phyloP scores from a whole-genome alignment of 2,113 vertebrate species.

The Aramus guarauna region DNA sequence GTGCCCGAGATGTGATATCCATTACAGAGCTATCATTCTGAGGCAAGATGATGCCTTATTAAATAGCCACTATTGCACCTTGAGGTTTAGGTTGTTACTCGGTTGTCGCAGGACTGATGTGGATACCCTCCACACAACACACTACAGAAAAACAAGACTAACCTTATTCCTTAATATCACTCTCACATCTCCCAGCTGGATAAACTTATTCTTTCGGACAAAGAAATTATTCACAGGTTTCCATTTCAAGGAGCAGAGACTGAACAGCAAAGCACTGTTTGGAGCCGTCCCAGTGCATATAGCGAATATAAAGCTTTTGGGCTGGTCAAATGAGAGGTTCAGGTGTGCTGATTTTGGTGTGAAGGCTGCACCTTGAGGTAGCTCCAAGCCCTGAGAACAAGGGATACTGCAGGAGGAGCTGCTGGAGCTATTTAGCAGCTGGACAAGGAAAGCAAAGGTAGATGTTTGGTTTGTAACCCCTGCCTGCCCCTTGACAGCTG shows the following conservation, averaged over 20 bases:
- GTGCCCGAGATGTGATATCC: neutral
- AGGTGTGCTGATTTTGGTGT: too few species aligned
- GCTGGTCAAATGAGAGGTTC: neutral
- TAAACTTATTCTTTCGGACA: neutral
- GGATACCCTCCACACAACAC: neutral
- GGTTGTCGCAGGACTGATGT: neutral
- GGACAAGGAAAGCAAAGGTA: neutral
- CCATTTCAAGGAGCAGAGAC: neutral
- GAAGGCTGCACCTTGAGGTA: neutral
- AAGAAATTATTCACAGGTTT: neutral
- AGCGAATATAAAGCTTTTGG: neutral
- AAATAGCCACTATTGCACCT: neutral
- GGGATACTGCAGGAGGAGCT: neutral
- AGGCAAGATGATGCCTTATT: neutral
- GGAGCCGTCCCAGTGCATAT: rapidly evolving
- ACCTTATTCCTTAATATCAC: neutral
- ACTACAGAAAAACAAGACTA: neutral
- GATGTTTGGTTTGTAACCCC: neutral
- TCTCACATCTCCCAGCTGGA: neutral
- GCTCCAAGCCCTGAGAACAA: neutral
- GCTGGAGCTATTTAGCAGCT: neutral
- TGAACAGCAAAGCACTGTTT: neutral
- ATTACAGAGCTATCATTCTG: neutral
- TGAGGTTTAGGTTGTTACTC: neutral
- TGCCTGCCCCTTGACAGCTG: neutral